phyloP scores from a whole-genome alignment of 2,797 vertebrate species.

The Myotis pilosus region DNA sequence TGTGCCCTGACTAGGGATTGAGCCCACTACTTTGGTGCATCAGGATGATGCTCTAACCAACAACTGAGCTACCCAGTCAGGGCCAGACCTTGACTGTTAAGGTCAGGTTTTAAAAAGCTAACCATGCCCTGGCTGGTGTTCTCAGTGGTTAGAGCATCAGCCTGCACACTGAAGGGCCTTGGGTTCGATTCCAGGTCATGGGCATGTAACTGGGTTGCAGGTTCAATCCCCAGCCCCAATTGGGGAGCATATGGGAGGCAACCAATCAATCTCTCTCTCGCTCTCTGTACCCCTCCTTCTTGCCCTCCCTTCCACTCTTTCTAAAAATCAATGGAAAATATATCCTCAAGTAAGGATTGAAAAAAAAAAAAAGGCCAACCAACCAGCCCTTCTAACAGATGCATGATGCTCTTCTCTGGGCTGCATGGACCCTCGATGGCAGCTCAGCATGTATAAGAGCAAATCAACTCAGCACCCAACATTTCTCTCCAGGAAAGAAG shows the following conservation, averaged over 20 bases:
- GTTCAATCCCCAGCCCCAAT: background rate
- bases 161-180: background rate
- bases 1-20: background rate
- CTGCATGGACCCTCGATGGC: fast-evolving
- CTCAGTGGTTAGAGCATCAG: background rate
- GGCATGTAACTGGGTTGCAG: background rate
- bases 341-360: background rate
- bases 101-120: background rate
- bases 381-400: background rate
- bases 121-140: background rate
- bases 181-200: background rate
- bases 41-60: background rate
- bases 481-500: background rate
- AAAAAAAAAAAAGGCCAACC: background rate
- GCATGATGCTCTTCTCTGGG: background rate
- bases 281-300: background rate
- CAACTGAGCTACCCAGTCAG: background rate
- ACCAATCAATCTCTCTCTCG: background rate
- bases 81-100: background rate
- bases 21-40: background rate
- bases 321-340: background rate
- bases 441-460: background rate
- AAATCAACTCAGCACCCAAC: background rate
- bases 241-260: background rate
- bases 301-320: background rate